Conservation (phyloP, 2,888 invertebrate species). For the Aquatica leii region DNA sequence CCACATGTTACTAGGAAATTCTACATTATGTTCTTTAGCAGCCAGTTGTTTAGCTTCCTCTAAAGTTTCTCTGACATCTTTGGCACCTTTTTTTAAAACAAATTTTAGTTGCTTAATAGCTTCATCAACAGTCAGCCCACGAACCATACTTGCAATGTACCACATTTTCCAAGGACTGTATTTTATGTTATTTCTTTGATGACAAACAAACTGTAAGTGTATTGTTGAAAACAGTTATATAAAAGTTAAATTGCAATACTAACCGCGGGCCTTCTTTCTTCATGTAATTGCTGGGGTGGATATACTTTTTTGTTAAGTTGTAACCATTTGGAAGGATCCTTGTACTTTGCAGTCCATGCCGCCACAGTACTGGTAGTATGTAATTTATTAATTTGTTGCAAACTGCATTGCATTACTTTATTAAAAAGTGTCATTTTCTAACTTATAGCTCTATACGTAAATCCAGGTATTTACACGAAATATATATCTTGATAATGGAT, state of each 20-base stretch:
- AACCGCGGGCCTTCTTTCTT: conserved; percentile 85
- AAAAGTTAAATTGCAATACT: conserved; percentile 52
- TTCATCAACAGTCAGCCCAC: conserved; percentile 94
- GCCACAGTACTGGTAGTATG: conserved; percentile 24
- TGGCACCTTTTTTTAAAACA: conserved; percentile 80
- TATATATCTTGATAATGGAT: no score
- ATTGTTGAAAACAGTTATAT: not conserved
- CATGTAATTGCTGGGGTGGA: conserved; percentile 78
- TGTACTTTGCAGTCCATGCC: conserved; percentile 28
- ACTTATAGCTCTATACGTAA: no score
- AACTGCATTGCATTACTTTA: no score
- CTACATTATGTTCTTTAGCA: conserved; percentile 88
- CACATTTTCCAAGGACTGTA: conserved; percentile 93
- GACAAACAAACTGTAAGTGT: conserved; percentile 80
- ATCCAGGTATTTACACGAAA: no score
- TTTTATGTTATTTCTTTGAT: conserved; percentile 83
- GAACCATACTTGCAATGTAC: conserved; percentile 86
- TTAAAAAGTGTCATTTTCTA: no score
- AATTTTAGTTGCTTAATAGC: conserved; percentile 91
- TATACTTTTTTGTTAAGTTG: conserved; percentile 77
- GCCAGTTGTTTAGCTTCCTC: conserved; percentile 91
- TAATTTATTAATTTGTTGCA: conserved; percentile 17
- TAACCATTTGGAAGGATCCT: conserved; percentile 67
- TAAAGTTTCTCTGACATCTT: conserved; percentile 77
- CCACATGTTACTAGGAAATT: conserved; percentile 95